Base-by-base conservation (phyloP, 1,140 invertebrate genomes). In the Doryteuthis pealeii region DNA sequence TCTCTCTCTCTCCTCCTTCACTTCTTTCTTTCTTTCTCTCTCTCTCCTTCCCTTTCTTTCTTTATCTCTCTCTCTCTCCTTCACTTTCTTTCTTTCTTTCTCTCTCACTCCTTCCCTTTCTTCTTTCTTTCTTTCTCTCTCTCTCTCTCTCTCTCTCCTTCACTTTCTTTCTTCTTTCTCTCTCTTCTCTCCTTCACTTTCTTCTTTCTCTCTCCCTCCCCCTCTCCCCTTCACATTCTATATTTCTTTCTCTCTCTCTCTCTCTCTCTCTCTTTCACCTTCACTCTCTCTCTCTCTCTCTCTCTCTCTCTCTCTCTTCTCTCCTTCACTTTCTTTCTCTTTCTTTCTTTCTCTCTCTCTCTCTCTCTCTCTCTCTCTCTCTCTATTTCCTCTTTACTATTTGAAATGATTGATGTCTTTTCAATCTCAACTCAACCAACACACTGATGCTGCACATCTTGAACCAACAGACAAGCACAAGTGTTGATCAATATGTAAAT, bases 1-100 rank as follows among this genome's bases (percentile, higher is more conserved):
- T 72, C 45, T 43, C 45, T 45, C 70, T 49, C 22, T 45, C 22
- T 45, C 70, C 49, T 45, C 43, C 45, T 31, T 45, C 49, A 22
- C 43, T 45, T 45, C 70, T 72, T 31, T 45, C 22, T 70, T 26
- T 31, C 33, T 40, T 31, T 70, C 35, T 31, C 33, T 12, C 5
- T 70, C 26, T 31, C 33, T 26, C 5, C 33, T 26, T 14, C 33
- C 35, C 14, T 33, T 32, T 67, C 31, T n/a, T n/a, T n/a, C n/a
- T n/a, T n/a, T n/a, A n/a, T n/a, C n/a, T n/a, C n/a, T n/a, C n/a
- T n/a, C n/a, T n/a, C n/a, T n/a, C n/a, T n/a, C n/a, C n/a, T n/a
- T n/a, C n/a, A n/a, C n/a, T n/a, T n/a, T n/a, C n/a, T n/a, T n/a
- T n/a, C n/a, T n/a, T n/a, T n/a, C n/a, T n/a, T n/a, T n/a, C n/a